Base-by-base conservation (phyloP, 2,888 invertebrate genomes). In the Cyclophora albipunctata region DNA sequence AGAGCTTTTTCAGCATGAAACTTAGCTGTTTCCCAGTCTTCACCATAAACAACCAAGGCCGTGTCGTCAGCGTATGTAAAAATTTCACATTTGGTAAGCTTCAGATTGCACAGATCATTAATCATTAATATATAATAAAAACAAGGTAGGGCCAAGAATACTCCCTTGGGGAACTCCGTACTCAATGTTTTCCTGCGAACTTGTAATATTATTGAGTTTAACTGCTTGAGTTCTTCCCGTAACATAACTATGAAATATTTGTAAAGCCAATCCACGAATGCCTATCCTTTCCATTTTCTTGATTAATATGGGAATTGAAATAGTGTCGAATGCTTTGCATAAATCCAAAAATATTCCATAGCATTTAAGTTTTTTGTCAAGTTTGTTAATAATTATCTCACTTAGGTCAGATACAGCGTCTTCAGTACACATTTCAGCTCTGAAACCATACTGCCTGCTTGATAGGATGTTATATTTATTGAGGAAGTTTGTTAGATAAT, bases 111-210 rank as follows among this genome's bases (percentile, higher is more conserved):
- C 35, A 56, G 35, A 20, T 53, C 49, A 20, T 20, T n/a, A n/a
- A n/a, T n/a, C n/a, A n/a, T n/a, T 20, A 20, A 20, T 20, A 20
- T 20, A 20, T 20, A 20, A 20, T 20, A 20, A 20, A 20, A 41
- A 53, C 53, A 3, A 53, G 44, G 40, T 57, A 54, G 53, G 51
- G 3, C 53, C 56, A 4, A 56, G 50, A 1, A 53, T 47, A 45
- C 53, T 56, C 5, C 56, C 56, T 46, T 51, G 56, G 1, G 53
- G 55, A 5, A 55, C 51, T 3, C 50, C 53, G 34, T n/a, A 53
- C 4, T n/a, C 33, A 3, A 47, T 42, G 3, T 40, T 44, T 40
- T 34, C 44, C 42, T 48, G 37, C 4, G 35, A 37, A 46, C 49
- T 48, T n/a, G 42, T 41, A n/a, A 40, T 46, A 20, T 43, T 5